Conservation (phyloP, 1,140 invertebrate species). For the Procambarus clarkii region DNA sequence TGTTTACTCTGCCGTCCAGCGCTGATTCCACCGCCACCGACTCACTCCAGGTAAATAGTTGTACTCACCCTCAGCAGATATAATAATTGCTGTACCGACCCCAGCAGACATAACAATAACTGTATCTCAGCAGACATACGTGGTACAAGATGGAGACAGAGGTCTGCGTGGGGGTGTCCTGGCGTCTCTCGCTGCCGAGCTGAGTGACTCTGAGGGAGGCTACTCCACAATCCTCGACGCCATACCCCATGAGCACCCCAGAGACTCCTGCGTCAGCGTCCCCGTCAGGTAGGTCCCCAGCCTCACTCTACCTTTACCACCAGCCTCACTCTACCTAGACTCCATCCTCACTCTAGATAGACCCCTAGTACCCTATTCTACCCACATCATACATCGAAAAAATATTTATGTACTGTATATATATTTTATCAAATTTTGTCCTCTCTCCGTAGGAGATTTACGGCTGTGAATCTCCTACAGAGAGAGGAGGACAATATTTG, state of each 20-base stretch:
- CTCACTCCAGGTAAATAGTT: slow-evolving; percentile 9
- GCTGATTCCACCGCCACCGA: neutral
- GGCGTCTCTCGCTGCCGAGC: slow-evolving; percentile 64
- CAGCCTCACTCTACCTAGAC: too few species aligned
- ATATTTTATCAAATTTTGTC: too few species aligned
- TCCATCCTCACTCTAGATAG: too few species aligned
- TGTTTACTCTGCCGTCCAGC: slow-evolving; percentile 27
- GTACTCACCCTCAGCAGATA: neutral
- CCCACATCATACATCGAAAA: too few species aligned
- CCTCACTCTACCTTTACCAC: too few species aligned
- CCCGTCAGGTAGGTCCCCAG: slow-evolving; percentile 52
- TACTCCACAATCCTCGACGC: slow-evolving; percentile 71
- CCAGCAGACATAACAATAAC: neutral
- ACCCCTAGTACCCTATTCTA: too few species aligned
- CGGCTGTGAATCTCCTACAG: too few species aligned
- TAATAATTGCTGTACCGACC: neutral
- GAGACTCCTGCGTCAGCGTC: slow-evolving; percentile 53
- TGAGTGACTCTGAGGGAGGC: slow-evolving; percentile 70
- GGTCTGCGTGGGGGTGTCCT: slow-evolving; percentile 42
- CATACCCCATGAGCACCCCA: slow-evolving; percentile 63
- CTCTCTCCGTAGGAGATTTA: too few species aligned
- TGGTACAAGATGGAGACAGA: slow-evolving; percentile 32
- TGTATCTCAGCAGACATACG: neutral
- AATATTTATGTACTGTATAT: too few species aligned
- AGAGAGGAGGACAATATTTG: too few species aligned